Percentiles rank a stretch among this genome's conserved stretches.
These are phyloP conservation scores for Globia sparganii DNA, from an alignment of 2,888 invertebrate species.

Conservation along the genomic window DNA sequence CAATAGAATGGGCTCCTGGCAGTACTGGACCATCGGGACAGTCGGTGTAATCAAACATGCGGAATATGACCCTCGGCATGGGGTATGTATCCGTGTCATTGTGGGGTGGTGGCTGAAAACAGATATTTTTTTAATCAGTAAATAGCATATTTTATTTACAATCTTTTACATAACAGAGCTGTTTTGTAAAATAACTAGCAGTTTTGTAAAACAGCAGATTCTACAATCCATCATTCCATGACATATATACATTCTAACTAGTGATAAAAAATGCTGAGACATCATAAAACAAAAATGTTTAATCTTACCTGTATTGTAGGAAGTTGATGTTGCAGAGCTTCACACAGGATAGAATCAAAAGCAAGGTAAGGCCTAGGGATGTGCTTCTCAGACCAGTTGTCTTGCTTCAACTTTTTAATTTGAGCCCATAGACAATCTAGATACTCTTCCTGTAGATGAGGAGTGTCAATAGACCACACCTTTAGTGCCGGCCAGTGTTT, in stretches of 20 bases:
- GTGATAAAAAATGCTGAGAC: not conserved
- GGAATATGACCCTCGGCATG: constrained; percentile 98
- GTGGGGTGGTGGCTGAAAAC: constrained; percentile 96
- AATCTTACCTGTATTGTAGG: constrained; percentile 92
- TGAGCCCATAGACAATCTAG: constrained; percentile 99
- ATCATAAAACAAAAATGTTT: not conserved
- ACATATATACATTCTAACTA: not conserved
- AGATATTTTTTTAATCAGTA: not conserved
- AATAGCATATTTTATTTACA: too few species aligned
- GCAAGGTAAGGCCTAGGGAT: constrained; percentile 98
- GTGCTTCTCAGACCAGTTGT: constrained; percentile 99
- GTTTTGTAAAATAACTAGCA: too few species aligned
- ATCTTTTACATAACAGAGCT: too few species aligned
- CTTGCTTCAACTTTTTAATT: constrained; percentile 94
- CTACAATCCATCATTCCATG: too few species aligned
- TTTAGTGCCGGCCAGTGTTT: constrained; percentile 97
- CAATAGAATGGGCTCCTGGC: constrained; percentile 99
- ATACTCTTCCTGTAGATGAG: constrained; percentile 99
- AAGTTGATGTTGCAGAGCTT: constrained; percentile 98
- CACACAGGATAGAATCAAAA: constrained; percentile 98
- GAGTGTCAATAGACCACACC: constrained; percentile 98
- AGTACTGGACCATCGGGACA: constrained; percentile 98
- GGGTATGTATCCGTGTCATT: constrained; percentile 97
- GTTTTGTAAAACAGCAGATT: too few species aligned
- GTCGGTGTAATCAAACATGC: constrained; percentile 99